A percentile compares a stretch with the other conserved stretches of the same genome.
phyloP scores from a whole-genome alignment of 2,888 invertebrate genomes.

The Macrophya alboannulata region DNA sequence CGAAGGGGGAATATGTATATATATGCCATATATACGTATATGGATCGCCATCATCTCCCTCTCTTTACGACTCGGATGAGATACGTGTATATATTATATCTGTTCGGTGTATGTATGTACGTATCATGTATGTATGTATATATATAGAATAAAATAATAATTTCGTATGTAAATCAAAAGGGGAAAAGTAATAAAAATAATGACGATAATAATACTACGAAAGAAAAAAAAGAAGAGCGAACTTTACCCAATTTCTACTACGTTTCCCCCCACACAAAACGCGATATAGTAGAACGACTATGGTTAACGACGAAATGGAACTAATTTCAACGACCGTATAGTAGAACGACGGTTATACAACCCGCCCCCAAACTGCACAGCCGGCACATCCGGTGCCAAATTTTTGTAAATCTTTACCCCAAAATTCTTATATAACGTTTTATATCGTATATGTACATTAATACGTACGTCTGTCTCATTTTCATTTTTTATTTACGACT shows the following conservation, averaged over 20 bases:
- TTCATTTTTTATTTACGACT: too few relatives aligned
- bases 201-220: not conserved
- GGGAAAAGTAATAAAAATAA: not conserved
- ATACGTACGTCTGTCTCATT: not conserved
- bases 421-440: not conserved
- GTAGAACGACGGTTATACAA: not conserved
- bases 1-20: too few relatives aligned
- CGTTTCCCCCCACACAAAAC: not conserved
- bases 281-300: not conserved
- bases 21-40: too few relatives aligned
- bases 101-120: not conserved
- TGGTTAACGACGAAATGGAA: not conserved
- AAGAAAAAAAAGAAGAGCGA: not conserved
- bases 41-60: too few relatives aligned
- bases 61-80: too few relatives aligned
- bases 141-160: constrained; percentile 11
- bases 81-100: constrained; percentile 1
- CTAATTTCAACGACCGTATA: constrained; percentile 2
- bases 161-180: constrained; percentile 22
- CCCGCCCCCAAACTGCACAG: not conserved
- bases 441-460: not conserved
- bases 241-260: not conserved
- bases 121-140: too few relatives aligned
- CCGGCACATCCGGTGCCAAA: not conserved
- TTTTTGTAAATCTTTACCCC: too few relatives aligned